These are phyloP conservation scores for Orchestia grillus DNA, from an alignment of 1,140 invertebrate genomes.

Conservation along the genomic window DNA sequence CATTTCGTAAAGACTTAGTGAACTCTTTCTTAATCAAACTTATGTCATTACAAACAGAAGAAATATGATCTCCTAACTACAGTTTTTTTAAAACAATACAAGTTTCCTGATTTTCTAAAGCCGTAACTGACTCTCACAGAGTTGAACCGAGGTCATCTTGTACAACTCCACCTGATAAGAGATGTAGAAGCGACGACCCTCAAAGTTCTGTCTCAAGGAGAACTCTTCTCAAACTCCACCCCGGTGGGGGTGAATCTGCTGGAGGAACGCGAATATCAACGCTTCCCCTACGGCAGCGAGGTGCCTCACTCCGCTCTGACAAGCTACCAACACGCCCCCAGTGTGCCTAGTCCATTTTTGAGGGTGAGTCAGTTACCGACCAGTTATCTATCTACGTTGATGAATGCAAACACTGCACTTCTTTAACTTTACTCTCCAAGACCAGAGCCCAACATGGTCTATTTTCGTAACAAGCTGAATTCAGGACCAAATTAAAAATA, in stretches of 20 bases:
- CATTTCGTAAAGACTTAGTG: not conserved
- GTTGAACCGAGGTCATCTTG: not conserved
- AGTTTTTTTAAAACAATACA: not conserved
- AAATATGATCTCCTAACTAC: not conserved
- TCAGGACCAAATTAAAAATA: too few relatives aligned
- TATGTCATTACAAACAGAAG: not conserved
- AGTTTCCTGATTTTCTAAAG: not conserved
- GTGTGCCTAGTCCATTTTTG: not conserved
- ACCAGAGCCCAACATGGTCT: too few relatives aligned
- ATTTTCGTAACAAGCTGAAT: too few relatives aligned
- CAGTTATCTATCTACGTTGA: too few relatives aligned
- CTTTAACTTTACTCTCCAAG: too few relatives aligned
- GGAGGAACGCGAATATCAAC: not conserved
- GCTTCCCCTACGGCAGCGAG: constrained; percentile 9
- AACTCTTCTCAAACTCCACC: not conserved
- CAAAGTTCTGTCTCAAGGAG: not conserved
- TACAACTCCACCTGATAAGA: not conserved
- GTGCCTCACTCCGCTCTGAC: constrained; percentile 24
- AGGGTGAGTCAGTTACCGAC: not conserved
- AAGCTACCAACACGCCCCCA: not conserved
- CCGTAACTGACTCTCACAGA: not conserved
- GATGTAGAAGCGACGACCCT: not conserved
- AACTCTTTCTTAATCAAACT: not conserved
- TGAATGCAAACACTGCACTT: too few relatives aligned
- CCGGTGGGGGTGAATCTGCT: not conserved